A percentile compares a stretch with the other conserved stretches of the same genome.
Conservation (phyloP, 2,888 invertebrate species). For the Conomelus anceps region DNA sequence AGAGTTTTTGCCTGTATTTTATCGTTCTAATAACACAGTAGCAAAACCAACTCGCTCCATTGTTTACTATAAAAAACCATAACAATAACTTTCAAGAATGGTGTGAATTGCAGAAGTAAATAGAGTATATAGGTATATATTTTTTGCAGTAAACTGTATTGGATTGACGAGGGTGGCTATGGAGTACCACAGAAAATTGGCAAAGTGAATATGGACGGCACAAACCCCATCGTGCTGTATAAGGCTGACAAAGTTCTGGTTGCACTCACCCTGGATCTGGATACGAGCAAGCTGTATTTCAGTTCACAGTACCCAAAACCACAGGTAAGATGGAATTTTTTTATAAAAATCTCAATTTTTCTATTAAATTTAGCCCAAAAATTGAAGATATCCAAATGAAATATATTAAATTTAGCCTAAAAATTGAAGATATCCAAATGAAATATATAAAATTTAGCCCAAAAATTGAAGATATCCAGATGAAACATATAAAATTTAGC, state of each 20-base stretch:
- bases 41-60: too few relatives aligned
- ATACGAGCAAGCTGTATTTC: slow-evolving; percentile 79
- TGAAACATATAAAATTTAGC: too few relatives aligned
- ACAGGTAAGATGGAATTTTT: too few relatives aligned
- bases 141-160: slow-evolving; percentile 68
- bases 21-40: too few relatives aligned
- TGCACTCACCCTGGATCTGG: slow-evolving; percentile 77
- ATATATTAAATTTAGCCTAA: not conserved
- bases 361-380: too few relatives aligned
- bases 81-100: not conserved
- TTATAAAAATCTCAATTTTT: too few relatives aligned
- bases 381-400: too few relatives aligned
- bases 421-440: too few relatives aligned
- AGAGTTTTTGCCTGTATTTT: too few relatives aligned
- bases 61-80: too few relatives aligned
- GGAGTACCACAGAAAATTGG: slow-evolving; percentile 85
- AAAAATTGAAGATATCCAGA: too few relatives aligned
- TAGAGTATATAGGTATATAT: slow-evolving; percentile 8
- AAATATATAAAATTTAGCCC: too few relatives aligned
- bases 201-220: slow-evolving; percentile 90
- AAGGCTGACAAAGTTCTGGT: slow-evolving; percentile 68
- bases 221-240: slow-evolving; percentile 60
- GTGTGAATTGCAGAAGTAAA: not conserved
- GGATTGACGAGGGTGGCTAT: slow-evolving; percentile 91
- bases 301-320: slow-evolving; percentile 64